phyloP scores from a whole-genome alignment of 1,140 invertebrate genomes.

The Lepidurus apus region DNA sequence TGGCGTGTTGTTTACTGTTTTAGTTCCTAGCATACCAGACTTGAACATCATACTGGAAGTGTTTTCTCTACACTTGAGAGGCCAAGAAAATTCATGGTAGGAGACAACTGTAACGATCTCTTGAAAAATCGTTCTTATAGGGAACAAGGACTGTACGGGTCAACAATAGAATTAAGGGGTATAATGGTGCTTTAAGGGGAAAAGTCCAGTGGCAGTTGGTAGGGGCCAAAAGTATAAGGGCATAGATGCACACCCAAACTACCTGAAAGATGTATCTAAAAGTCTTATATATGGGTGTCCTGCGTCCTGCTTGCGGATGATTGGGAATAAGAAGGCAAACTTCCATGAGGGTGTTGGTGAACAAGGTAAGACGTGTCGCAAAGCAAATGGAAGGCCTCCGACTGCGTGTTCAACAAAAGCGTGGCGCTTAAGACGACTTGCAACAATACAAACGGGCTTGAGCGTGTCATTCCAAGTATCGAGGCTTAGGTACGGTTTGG shows the following conservation, averaged over 20 bases:
- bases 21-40: background rate
- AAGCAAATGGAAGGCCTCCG: background rate
- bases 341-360: background rate
- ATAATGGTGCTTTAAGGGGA: background rate
- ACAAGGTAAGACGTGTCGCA: constrained; percentile 14
- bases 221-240: background rate
- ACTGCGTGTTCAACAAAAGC: constrained; percentile 4
- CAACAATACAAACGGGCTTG: constrained; percentile 7
- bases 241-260: background rate
- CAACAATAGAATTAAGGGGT: constrained; percentile 3
- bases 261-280: background rate
- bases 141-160: background rate
- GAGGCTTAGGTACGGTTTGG: background rate
- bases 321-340: constrained; percentile 11
- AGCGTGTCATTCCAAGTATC: background rate
- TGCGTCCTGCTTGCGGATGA: background rate
- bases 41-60: background rate
- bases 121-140: background rate
- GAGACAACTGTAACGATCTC: background rate
- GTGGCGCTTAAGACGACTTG: background rate
- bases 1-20: background rate
- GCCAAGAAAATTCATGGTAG: background rate
- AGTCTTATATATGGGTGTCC: background rate
- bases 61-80: background rate
- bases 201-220: background rate